phyloP scores from a whole-genome alignment of 1,140 invertebrate genomes.

The Brachionus asplanchnoidis region DNA sequence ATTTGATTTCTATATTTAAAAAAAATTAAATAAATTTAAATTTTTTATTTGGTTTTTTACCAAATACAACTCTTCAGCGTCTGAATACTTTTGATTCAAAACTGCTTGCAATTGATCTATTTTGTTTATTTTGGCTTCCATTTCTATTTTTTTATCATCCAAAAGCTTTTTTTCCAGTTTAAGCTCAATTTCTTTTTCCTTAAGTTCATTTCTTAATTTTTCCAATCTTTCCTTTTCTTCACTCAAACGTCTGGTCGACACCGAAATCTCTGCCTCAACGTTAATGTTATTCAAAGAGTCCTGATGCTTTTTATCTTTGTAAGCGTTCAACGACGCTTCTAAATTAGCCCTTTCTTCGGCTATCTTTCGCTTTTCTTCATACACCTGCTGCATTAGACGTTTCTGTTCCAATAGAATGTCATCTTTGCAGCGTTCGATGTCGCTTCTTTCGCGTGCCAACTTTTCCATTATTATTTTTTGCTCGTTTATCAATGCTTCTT shows the following conservation, averaged over 20 bases:
- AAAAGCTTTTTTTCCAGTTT: slow-evolving; percentile 4
- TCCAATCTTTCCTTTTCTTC: slow-evolving; percentile 19
- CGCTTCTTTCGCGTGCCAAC: slow-evolving; percentile 9
- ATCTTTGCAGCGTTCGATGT: slow-evolving; percentile 23
- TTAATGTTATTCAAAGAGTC: slow-evolving; percentile 32
- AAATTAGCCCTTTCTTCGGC: slow-evolving; percentile 18
- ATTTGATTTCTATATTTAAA: background rate
- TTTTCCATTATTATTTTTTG: slow-evolving; percentile 40
- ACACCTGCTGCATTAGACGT: slow-evolving; percentile 39
- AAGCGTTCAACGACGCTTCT: slow-evolving; percentile 19
- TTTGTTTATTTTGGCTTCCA: background rate
- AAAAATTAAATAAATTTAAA: background rate
- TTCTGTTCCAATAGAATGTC: slow-evolving; percentile 32
- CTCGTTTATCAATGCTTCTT: slow-evolving; percentile 35
- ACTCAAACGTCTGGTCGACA: background rate
- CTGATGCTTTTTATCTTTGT: slow-evolving; percentile 37
- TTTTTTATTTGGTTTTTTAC: background rate
- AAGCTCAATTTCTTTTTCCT: slow-evolving; percentile 28
- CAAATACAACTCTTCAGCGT: slow-evolving; percentile 3
- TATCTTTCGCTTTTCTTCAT: slow-evolving; percentile 39
- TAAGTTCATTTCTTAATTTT: background rate
- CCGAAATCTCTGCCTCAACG: slow-evolving; percentile 10
- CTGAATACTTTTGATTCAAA: slow-evolving; percentile 30
- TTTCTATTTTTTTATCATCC: slow-evolving; percentile 10
- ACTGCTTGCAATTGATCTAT: slow-evolving; percentile 5